A percentile compares a stretch with the other conserved stretches of the same genome.
phyloP scores from a whole-genome alignment of 2,888 invertebrate genomes.

The Heliothis peltigera region DNA sequence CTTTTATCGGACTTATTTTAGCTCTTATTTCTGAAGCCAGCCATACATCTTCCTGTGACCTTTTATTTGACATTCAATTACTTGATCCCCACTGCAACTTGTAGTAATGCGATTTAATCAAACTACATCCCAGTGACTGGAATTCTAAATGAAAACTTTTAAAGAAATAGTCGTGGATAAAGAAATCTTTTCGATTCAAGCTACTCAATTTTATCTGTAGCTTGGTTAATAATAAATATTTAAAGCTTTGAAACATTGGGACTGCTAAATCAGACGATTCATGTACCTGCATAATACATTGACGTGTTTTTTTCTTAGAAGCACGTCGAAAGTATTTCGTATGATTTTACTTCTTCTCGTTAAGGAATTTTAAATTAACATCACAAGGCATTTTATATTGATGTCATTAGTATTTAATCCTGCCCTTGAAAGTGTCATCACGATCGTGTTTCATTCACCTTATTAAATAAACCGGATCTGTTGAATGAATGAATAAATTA shows the following conservation, averaged over 20 bases:
- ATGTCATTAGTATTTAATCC: constrained; percentile 60
- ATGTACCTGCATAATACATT: constrained; percentile 53
- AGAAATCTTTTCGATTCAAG: constrained; percentile 35
- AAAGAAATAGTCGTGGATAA: constrained; percentile 37
- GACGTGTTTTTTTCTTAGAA: constrained; percentile 21
- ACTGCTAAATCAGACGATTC: constrained; percentile 45
- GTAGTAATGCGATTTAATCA: constrained; percentile 51
- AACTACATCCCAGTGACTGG: constrained; percentile 41
- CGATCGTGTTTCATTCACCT: constrained; percentile 51
- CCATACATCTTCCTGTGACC: constrained; percentile 45
- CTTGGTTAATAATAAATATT: constrained; percentile 41
- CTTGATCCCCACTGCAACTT: constrained; percentile 45
- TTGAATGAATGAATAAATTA: constrained; percentile 49
- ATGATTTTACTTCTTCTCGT: constrained; percentile 22
- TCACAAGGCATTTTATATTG: constrained; percentile 38
- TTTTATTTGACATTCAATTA: constrained; percentile 57
- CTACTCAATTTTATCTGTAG: constrained; percentile 35
- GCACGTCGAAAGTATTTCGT: constrained; percentile 21
- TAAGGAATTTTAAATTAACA: constrained; percentile 45
- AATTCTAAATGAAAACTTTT: constrained; percentile 40
- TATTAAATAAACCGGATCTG: constrained; percentile 47
- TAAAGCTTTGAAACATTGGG: constrained; percentile 44
- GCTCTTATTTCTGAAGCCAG: constrained; percentile 46
- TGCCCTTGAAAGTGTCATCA: constrained; percentile 54
- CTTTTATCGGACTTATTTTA: constrained; percentile 46